Evolutionary conservation across 2,113 vertebrate species (phyloP), one percentile per base, ranked within the genome.

Genomic region (Toxostoma redivivum): DNA sequence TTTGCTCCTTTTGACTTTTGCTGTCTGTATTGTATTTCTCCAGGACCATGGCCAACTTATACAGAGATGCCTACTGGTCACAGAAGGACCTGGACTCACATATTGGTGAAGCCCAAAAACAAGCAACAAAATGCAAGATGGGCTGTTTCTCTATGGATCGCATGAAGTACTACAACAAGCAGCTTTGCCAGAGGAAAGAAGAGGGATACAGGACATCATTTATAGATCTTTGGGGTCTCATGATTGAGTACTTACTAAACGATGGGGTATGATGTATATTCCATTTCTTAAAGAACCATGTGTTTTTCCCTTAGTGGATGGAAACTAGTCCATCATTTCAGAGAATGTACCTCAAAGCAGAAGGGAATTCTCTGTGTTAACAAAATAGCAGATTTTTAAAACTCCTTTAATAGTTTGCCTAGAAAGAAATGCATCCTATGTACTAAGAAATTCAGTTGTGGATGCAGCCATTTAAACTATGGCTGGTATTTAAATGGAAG

Each of bases 201-300:
- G 97, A 98, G 27, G 99, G 99, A 60, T 98, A 99, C 90, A 95
- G 77, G 5, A 98, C 98, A 64, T 98, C 98, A 16, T 96, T 98
- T n/a, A 98, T 98, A 53, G 98, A 99, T 81, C 97, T 98, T 51
- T 98, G 98, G 98, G 98, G 98, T 40, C 98, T 99, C 80, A 89
- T 98, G 61, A 87, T 98, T 5, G 98, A 99, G 64, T 95, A 98
- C 73, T 94, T 98, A 48, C 95, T 98, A 21, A 97, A 98, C 4
- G 98, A 98, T n/a, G 97, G 98, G 98, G 99, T 99, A 94, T 62
- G 90, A 65, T 33, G 14, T 50, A 18, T 45, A 20, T 91, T 81
- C 42, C 3, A 23, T 70, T 92, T 92, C 57, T 48, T 44, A 89
- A 37, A 71, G 13, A 76, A 20, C 4, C 23, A 30, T 5, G 2